Evolutionary conservation across 2,888 invertebrate genomes (phyloP), one percentile per base, ranked within the genome.

Genomic region (Pheosia tremula): DNA sequence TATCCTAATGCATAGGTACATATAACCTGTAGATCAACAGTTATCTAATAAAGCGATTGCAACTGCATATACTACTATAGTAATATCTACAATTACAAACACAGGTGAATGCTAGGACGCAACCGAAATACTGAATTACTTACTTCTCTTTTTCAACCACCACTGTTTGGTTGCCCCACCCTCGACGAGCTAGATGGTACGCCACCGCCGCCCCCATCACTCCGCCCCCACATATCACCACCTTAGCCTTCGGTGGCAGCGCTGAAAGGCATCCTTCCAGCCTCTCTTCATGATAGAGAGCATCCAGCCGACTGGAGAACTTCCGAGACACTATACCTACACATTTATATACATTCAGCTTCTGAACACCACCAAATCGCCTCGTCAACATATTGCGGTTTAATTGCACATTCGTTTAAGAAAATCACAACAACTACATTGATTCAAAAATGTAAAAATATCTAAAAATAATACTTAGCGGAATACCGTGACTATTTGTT

Each of bases 201-300:
- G 98, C 98, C 8, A 98, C 97, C 3, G 98, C 97, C 9, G 97
- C 97, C 5, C 98, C 98, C 95, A 98, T 97, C 54, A 98, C 96
- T 38, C 98, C 98, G 13, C 98, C 98, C 4, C 98, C 98, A 86
- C 98, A 98, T 80, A 98, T 96, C 54, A 98, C 97, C 54, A 98
- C 97, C 79, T 95, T 95, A 0, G 96, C 94, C 79, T 95, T 92
- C 54, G 85, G 64, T 0, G 92, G 93, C 61, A 93, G 75, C 36
- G 80, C 70, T 45, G 85, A 76, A 59, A 91, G 68, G 68, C 90
- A 89, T 52, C 85, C 87, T 57, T 85, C 84, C 52, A 93, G 74
- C 61, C 75, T 82, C 57, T 91, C 90, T 72, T 83, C 81, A 57
- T 85, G 82, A 73, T 91, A 87, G 66, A 91, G 75, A 50, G 79